Base-by-base conservation (phyloP, 2,113 vertebrate species). In the Cephalophus harveyi region DNA sequence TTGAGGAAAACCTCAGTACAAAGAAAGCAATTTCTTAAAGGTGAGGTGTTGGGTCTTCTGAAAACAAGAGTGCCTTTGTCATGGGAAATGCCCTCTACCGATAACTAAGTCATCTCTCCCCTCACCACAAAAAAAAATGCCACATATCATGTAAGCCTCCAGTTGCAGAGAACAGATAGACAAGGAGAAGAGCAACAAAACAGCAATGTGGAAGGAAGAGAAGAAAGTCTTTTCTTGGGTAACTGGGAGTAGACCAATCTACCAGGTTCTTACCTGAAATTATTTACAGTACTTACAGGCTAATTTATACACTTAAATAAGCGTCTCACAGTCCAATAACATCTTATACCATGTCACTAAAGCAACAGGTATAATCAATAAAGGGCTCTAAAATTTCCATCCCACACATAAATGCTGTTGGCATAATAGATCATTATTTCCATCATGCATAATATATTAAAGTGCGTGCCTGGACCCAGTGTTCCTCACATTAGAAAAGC, bases 361-460 rank as follows among this genome's bases (percentile, higher is more conserved):
- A 87, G 54, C 89, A 95, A 95, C 54, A 91, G 11, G n/a, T 55
- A 93, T 36, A 23, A 95, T 78, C 79, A 71, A 78, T 52, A 87
- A 59, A 81, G 23, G 19, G 43, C 46, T 96, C 87, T 43, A 89
- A 89, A 90, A 87, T 85, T 79, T 95, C 89, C 89, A 94, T 52
- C 28, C 74, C 71, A 76, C 25, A 33, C 89, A 48, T 15, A 92
- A 91, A 62, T 43, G 40, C 82, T 89, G 25, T 15, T 83, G 50
- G 40, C 54, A 84, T 59, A 62, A 33, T 15, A 25, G 21, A 17
- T 94, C 43, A 95, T 92, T 81, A 92, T 93, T 97, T 93, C 88
- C 78, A 88, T 81, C n/a, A 52, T 46, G 27, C 48, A 90, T 89
- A 87, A 97, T 84, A 78, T 33, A 91, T n/a, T 79, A 28, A 90